A percentile compares a stretch with the other conserved stretches of the same genome.
phyloP scores from a whole-genome alignment of 2,113 vertebrate species.

The Ceratotherium simum region DNA sequence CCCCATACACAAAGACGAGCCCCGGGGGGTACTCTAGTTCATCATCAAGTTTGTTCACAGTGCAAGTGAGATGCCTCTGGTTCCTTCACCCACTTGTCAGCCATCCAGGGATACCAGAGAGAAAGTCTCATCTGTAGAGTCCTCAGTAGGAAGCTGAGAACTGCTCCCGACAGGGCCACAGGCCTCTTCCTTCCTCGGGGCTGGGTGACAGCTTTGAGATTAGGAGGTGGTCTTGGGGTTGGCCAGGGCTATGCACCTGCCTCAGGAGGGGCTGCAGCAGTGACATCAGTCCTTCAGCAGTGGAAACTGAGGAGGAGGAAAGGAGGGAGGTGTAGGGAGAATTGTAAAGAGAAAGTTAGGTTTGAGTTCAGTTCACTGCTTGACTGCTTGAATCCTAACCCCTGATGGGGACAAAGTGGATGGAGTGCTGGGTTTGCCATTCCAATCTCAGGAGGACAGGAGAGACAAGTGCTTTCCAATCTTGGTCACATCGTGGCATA shows the following conservation, averaged over 20 bases:
- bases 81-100: neutral
- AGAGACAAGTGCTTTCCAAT: neutral
- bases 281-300: neutral
- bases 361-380: neutral
- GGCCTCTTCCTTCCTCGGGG: slow-evolving; percentile 17
- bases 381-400: neutral
- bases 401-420: neutral
- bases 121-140: neutral
- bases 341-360: neutral
- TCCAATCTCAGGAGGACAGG: neutral
- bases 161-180: neutral
- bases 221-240: neutral
- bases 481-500: too few relatives aligned
- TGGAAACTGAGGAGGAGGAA: neutral
- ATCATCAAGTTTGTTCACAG: neutral
- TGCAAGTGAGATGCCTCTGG: neutral
- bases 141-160: slow-evolving; percentile 37
- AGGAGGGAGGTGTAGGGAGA: neutral
- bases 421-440: neutral
- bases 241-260: neutral
- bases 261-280: neutral
- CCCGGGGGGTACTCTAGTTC: neutral
- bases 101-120: neutral
- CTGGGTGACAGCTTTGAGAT: neutral
- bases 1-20: neutral